Evolutionary conservation across 2,113 vertebrate genomes (phyloP).

Genomic region (Chloebia gouldiae): DNA sequence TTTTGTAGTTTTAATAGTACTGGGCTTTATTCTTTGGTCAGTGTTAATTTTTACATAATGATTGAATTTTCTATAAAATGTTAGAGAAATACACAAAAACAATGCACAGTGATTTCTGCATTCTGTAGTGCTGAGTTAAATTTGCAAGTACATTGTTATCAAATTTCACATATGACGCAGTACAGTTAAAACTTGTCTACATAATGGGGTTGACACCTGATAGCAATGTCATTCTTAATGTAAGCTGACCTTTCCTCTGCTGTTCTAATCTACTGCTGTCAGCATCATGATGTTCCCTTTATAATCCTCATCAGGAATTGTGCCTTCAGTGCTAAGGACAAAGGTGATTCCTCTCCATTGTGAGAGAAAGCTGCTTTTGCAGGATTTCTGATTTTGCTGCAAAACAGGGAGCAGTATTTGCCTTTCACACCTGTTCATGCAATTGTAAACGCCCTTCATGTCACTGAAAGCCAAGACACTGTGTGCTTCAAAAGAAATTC

Average conservation of each 20-base stretch:
- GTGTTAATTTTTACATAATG: background rate
- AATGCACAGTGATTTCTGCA: background rate
- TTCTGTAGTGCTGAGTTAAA: background rate
- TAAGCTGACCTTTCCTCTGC: slow-evolving; percentile 38
- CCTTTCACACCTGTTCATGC: background rate
- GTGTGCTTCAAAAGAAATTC: background rate
- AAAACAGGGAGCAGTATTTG: background rate
- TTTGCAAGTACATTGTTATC: background rate
- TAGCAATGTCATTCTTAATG: slow-evolving; percentile 13
- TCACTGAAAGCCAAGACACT: background rate
- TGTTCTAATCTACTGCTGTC: background rate
- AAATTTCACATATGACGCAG: slow-evolving; percentile 18
- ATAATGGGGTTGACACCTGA: slow-evolving; percentile 38
- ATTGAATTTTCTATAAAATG: background rate
- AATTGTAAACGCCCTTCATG: background rate
- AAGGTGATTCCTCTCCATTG: background rate
- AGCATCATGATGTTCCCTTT: background rate
- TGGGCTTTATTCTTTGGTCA: background rate
- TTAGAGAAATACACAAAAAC: background rate
- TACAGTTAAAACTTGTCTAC: slow-evolving; percentile 30
- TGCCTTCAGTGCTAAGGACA: background rate
- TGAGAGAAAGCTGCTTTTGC: background rate
- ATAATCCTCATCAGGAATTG: background rate
- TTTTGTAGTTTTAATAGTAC: background rate
- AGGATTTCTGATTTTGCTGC: background rate